Percentiles rank a stretch among this genome's conserved stretches.
These are phyloP conservation scores for Darevskia mixta DNA, from an alignment of 2,797 vertebrate species.

Conservation along the genomic window DNA sequence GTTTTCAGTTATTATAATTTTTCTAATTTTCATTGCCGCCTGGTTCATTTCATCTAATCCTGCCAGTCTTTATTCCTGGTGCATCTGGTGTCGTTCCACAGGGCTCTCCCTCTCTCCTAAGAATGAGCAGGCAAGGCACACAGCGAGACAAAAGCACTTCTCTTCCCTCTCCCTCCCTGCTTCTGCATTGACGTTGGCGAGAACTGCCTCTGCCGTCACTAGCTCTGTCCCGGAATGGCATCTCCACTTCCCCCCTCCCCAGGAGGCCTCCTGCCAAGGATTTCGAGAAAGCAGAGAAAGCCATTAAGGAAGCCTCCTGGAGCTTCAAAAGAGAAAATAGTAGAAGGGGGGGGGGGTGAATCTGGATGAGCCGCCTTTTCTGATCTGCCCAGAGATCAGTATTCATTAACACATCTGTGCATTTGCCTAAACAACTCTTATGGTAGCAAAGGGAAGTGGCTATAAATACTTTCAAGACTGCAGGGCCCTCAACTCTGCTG, in stretches of 20 bases:
- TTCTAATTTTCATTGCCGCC: too few species aligned
- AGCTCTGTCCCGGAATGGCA: constrained; percentile 38
- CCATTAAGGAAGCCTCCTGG: constrained; percentile 69
- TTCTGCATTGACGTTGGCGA: constrained; percentile 29
- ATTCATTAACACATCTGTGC: constrained; percentile 27
- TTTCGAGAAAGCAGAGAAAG: not conserved
- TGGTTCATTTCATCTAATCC: not conserved
- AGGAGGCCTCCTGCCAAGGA: constrained; percentile 42
- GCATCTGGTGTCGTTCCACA: not conserved
- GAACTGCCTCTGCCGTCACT: constrained; percentile 33
- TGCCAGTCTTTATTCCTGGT: not conserved
- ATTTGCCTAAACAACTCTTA: not conserved
- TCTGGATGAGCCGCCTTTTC: not conserved
- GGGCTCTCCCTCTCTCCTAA: constrained; percentile 11
- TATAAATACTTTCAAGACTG: constrained; percentile 9
- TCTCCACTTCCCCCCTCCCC: not conserved
- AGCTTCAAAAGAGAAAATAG: constrained; percentile 42
- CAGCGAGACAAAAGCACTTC: not conserved
- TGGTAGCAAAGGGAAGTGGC: not conserved
- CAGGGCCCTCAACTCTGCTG: not conserved
- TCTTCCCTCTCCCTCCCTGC: not conserved
- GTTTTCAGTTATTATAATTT: not conserved
- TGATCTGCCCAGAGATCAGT: constrained; percentile 28
- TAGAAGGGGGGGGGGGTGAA: not conserved
- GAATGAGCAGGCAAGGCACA: constrained; percentile 10